phyloP scores from a whole-genome alignment of 92 coral and sea anemone species.

The Anthopleura xanthogrammica region DNA sequence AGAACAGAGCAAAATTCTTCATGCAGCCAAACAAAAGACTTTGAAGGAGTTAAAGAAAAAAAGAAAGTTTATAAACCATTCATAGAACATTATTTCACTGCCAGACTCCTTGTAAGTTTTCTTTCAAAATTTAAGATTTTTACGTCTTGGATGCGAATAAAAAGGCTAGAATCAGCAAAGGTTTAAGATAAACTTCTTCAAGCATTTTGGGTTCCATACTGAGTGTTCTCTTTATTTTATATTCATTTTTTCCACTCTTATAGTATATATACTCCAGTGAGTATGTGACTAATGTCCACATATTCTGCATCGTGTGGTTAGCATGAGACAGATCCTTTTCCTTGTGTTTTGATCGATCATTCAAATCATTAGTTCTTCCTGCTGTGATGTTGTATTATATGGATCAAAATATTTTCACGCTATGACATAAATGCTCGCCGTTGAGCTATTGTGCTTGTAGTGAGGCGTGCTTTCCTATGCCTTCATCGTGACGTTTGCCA shows the following conservation, averaged over 20 bases:
- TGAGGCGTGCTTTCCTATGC: neutral
- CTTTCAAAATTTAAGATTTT: no score
- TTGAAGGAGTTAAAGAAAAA: no score
- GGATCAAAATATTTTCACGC: constrained; percentile 10
- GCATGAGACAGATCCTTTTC: neutral
- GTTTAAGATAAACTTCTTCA: no score
- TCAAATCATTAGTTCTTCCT: neutral
- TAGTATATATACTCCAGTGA: neutral
- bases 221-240: neutral
- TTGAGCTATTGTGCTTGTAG: neutral
- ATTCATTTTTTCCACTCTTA: neutral
- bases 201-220: no score
- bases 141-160: no score
- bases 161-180: no score
- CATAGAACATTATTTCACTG: no score
- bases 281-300: neutral
- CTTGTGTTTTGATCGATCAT: neutral
- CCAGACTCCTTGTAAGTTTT: no score
- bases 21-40: no score
- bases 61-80: no score
- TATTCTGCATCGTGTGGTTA: neutral
- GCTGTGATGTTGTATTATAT: neutral
- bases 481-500: neutral
- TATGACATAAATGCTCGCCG: neutral
- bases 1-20: no score